A percentile compares a stretch with the other conserved stretches of the same genome.
phyloP scores from a whole-genome alignment of 1,140 invertebrate species.

The Drosophila triauraria region DNA sequence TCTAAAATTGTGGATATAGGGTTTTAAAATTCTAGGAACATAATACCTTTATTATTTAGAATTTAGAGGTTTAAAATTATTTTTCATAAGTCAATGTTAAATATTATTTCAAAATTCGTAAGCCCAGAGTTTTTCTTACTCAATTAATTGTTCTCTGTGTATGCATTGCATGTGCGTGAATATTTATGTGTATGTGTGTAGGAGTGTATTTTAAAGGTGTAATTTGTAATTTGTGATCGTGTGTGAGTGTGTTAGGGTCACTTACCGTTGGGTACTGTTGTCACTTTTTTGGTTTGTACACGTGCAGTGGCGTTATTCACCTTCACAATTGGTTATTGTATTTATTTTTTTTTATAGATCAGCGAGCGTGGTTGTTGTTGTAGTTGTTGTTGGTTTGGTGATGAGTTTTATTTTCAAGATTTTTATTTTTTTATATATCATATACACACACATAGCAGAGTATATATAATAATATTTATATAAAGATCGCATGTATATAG shows the following conservation, averaged over 20 bases:
- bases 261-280: constrained; percentile 96
- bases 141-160: constrained; percentile 9
- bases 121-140: not conserved
- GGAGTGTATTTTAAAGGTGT: constrained; percentile 27
- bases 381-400: constrained; percentile 70
- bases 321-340: constrained; percentile 86
- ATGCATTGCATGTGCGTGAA: constrained; percentile 7
- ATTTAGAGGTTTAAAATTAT: no score
- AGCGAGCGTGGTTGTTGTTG: constrained; percentile 67
- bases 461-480: constrained; percentile 39
- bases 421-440: constrained; percentile 48
- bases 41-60: no score
- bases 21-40: no score
- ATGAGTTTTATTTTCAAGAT: constrained; percentile 48
- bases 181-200: constrained; percentile 19
- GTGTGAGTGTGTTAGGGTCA: constrained; percentile 73
- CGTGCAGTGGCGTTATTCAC: constrained; percentile 99
- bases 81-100: no score
- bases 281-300: constrained; percentile 98
- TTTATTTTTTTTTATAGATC: constrained; percentile 56
- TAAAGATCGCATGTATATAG: constrained; percentile 71
- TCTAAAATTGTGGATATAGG: no score
- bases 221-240: constrained; percentile 18
- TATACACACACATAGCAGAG: constrained; percentile 47
- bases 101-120: not conserved